Base-by-base conservation (phyloP, 1,140 invertebrate genomes). In the Dryas iulia region DNA sequence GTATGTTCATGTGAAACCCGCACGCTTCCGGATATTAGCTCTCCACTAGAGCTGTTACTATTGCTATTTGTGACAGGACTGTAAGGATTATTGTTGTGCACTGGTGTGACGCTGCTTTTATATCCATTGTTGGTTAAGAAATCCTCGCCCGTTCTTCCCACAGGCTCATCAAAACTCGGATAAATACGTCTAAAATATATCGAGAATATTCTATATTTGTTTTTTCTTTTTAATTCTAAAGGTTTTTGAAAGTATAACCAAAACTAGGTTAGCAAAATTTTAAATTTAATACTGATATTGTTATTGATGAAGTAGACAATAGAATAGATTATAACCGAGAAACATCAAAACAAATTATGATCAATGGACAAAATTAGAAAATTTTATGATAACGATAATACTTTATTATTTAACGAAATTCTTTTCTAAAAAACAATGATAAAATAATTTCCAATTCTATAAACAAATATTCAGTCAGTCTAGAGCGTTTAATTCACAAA, bases 1-100 rank as follows among this genome's bases (percentile, higher is more conserved):
- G 94, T 95, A 76, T 95, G 94, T 77, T 95, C 94, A 71, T 95
- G 94, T 8, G 94, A 94, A 12, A 94, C 93, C 39, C 94, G 84
- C 24, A 92, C 81, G 56, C 93, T 93, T 4, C 93, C 92, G 31
- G 88, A 86, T 54, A 92, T 92, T 23, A 92, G 78, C 63, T 92
- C 92, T 21, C 92, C 92, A 60, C 92, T 92, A 10, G 90, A 92
- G 62, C 92, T 92, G 66, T 92, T 92, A 59, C 91, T 92, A 73
- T 91, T 92, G 73, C 89, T 92, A 60, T 92, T 91, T 18, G 88
- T 89, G 10, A 90, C 85, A 2, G 88, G 88, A 69, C 86, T 86
- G 73, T 88, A 86, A 0, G 89, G 85, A 58, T 90, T 86, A 79
- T 89, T 86, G 72, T 86, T 90, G 71, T 82, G 82, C 12, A 81